phyloP scores from a whole-genome alignment of 2,113 vertebrate species.

The Corythaeola cristata region DNA sequence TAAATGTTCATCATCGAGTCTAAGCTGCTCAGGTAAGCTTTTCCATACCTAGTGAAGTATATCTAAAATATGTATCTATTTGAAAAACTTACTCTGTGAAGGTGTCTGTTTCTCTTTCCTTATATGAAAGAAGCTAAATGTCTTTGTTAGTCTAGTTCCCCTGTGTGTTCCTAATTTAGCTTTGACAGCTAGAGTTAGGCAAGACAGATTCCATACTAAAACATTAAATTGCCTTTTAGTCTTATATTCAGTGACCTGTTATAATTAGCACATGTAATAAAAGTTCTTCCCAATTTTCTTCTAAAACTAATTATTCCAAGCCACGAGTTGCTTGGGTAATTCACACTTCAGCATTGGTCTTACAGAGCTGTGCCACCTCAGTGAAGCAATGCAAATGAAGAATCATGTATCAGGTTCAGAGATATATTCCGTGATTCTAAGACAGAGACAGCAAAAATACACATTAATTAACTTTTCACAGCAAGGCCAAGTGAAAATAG shows the following conservation, averaged over 20 bases:
- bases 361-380: neutral
- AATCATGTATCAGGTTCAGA: neutral
- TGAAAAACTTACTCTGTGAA: neutral
- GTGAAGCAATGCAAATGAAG: neutral
- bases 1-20: neutral
- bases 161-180: slow-evolving; percentile 4
- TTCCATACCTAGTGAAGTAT: neutral
- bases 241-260: neutral
- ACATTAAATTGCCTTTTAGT: slow-evolving; percentile 16
- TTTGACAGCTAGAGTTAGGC: neutral
- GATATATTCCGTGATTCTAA: neutral
- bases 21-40: neutral
- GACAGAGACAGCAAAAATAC: neutral
- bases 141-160: neutral
- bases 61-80: neutral
- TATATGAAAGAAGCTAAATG: neutral
- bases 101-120: neutral
- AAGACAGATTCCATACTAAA: slow-evolving; percentile 13
- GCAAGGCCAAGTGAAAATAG: neutral
- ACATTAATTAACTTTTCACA: neutral
- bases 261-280: neutral
- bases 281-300: neutral
- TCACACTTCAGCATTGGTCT: neutral
- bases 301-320: slow-evolving; percentile 2
- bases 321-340: neutral